phyloP scores from a whole-genome alignment of 1,140 invertebrate species.

The Drosophila asahinai region DNA sequence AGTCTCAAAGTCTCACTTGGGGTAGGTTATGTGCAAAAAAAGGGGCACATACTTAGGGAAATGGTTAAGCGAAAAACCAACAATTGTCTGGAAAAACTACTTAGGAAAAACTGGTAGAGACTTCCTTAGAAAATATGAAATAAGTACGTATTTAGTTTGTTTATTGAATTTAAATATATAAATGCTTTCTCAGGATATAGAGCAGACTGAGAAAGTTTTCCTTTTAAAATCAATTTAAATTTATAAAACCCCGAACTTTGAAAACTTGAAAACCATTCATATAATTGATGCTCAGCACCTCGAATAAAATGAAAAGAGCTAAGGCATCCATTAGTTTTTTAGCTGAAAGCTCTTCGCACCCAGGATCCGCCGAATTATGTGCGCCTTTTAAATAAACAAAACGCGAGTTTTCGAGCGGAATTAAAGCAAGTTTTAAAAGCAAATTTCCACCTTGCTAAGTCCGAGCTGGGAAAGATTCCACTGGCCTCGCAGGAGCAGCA shows the following conservation, averaged over 20 bases:
- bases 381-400: slow-evolving; percentile 61
- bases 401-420: slow-evolving; percentile 41
- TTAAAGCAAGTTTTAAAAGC: slow-evolving; percentile 51
- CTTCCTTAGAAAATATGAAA: neutral
- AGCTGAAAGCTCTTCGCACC: slow-evolving; percentile 8
- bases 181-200: neutral
- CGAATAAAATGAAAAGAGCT: neutral
- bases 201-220: no score
- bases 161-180: neutral
- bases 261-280: neutral
- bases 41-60: neutral
- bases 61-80: neutral
- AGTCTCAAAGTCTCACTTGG: slow-evolving; percentile 5
- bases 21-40: slow-evolving; percentile 11
- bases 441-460: slow-evolving; percentile 42
- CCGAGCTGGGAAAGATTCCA: slow-evolving; percentile 27
- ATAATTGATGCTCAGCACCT: neutral
- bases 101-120: no score
- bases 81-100: neutral
- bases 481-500: slow-evolving; percentile 17
- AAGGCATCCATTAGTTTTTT: slow-evolving; percentile 18
- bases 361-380: slow-evolving; percentile 35
- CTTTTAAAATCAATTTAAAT: neutral
- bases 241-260: neutral
- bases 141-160: neutral